Evolutionary conservation across 2,797 vertebrate genomes (phyloP).

Genomic region (Catostomus latipinnis): DNA sequence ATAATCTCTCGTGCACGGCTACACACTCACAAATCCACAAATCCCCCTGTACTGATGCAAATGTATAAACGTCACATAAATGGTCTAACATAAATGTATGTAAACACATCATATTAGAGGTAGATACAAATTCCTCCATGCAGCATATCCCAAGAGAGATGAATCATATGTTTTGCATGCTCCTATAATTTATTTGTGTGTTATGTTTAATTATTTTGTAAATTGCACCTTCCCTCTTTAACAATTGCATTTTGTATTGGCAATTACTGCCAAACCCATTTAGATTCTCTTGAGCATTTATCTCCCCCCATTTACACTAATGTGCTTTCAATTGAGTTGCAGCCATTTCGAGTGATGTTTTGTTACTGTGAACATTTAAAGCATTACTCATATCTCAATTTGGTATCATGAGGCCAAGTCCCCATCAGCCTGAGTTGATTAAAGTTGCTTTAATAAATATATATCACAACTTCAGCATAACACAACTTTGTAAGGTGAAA

Average conservation of each 20-base stretch:
- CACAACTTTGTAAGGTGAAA: background rate
- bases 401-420: slow-evolving; percentile 15
- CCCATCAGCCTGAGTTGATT: slow-evolving; percentile 5
- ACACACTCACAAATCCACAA: background rate
- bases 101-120: background rate
- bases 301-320: slow-evolving; percentile 48
- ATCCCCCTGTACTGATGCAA: too few species aligned
- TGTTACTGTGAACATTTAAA: slow-evolving; percentile 19
- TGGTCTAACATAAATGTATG: too few species aligned
- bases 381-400: slow-evolving; percentile 17
- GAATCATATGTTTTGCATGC: background rate
- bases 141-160: slow-evolving; percentile 3
- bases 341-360: slow-evolving; percentile 37
- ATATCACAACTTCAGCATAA: background rate
- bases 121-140: background rate
- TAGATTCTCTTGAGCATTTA: slow-evolving; percentile 49
- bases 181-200: background rate
- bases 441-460: slow-evolving; percentile 21
- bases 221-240: background rate
- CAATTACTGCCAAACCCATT: slow-evolving; percentile 36
- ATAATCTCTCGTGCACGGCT: too few species aligned
- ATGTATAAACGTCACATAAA: too few species aligned
- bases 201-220: slow-evolving; percentile 1
- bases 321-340: slow-evolving; percentile 41
- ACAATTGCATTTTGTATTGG: slow-evolving; percentile 1